Conservation (phyloP, 1,140 invertebrate species). For the Bombus terrestris region DNA sequence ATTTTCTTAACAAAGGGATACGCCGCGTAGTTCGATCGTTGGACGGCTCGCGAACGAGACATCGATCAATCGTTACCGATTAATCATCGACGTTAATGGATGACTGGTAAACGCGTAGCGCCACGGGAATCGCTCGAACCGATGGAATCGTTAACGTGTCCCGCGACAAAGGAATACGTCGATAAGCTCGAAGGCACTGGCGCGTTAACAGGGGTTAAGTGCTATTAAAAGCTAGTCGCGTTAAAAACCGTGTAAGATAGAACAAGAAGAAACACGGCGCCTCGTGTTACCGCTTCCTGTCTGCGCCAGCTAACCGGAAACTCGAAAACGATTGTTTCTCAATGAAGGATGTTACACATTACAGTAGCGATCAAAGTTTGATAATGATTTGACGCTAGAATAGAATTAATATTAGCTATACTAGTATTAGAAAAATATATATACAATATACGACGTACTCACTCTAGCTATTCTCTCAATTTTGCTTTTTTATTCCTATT, state of each 20-base stretch:
- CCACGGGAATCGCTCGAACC: neutral
- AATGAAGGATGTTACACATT: neutral
- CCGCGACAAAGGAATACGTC: neutral
- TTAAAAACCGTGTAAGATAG: conserved; percentile 12
- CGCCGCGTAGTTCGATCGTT: neutral
- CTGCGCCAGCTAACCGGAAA: neutral
- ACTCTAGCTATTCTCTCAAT: too few relatives aligned
- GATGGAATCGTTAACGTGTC: conserved; percentile 5
- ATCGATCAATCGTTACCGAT: conserved; percentile 13
- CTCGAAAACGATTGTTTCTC: neutral
- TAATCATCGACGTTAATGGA: conserved; percentile 6
- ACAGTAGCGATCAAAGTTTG: too few relatives aligned
- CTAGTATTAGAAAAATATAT: too few relatives aligned
- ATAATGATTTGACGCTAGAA: too few relatives aligned
- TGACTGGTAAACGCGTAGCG: neutral
- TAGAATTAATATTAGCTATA: too few relatives aligned
- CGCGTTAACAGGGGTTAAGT: conserved; percentile 27
- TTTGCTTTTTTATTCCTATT: too few relatives aligned
- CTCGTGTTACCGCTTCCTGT: neutral
- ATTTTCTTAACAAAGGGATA: conserved; percentile 4
- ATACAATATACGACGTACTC: too few relatives aligned
- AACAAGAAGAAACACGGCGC: neutral
- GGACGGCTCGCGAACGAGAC: neutral
- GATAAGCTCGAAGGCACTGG: neutral
- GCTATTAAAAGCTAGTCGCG: conserved; percentile 25